A percentile compares a stretch with the other conserved stretches of the same genome.
Conservation (phyloP, 2,113 vertebrate genomes). For the Solenodon paradoxus region DNA sequence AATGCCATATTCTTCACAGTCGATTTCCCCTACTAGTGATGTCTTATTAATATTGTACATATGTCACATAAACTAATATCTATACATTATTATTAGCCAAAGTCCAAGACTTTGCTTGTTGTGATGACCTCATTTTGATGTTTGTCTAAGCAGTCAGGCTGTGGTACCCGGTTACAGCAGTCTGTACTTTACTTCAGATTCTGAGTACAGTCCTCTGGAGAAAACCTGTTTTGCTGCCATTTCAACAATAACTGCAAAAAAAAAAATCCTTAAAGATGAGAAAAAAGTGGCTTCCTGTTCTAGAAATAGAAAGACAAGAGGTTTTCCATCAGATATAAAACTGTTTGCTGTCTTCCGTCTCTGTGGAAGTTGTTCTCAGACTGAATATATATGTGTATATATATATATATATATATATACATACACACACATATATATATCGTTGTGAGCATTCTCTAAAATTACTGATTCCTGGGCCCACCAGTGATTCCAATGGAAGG, state of each 20-base stretch:
- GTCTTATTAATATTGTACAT: neutral
- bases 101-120: neutral
- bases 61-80: neutral
- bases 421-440: no score
- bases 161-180: neutral
- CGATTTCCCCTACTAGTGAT: neutral
- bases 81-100: neutral
- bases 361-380: neutral
- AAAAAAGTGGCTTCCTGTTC: neutral
- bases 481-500: neutral
- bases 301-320: neutral
- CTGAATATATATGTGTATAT: no score
- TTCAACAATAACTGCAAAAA: neutral
- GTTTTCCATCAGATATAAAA: neutral
- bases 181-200: neutral
- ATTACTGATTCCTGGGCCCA: neutral
- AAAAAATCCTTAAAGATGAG: neutral
- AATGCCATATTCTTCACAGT: neutral
- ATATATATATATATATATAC: no score
- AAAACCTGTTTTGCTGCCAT: neutral
- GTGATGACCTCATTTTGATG: neutral
- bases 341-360: neutral
- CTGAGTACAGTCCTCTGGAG: neutral
- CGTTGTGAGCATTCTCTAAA: neutral
- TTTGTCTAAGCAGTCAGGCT: neutral